These are phyloP conservation scores for Hypotaenidia philippensis DNA, from an alignment of 2,797 vertebrate species.

Conservation along the genomic window DNA sequence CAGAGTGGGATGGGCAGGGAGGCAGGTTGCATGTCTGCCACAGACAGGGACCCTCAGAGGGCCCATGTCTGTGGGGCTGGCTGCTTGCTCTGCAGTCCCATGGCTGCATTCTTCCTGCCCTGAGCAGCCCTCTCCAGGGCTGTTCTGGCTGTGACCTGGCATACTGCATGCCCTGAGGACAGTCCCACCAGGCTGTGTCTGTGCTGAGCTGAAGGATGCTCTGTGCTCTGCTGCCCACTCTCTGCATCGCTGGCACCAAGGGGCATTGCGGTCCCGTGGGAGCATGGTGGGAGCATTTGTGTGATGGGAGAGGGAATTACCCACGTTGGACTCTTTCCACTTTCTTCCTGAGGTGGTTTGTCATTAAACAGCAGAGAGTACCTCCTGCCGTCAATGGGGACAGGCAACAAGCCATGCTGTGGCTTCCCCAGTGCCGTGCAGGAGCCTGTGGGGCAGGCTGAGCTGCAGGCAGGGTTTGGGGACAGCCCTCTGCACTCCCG, in stretches of 20 bases:
- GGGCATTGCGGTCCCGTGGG: background rate
- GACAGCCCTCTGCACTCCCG: background rate
- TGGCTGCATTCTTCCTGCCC: accelerated
- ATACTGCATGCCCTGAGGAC: accelerated
- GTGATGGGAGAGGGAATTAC: background rate
- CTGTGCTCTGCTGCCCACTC: background rate
- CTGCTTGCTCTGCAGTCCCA: background rate
- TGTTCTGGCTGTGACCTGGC: background rate
- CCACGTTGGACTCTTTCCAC: background rate
- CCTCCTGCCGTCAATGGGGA: background rate
- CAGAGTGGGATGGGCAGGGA: background rate
- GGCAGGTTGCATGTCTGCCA: background rate
- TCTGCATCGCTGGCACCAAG: background rate
- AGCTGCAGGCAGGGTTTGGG: background rate
- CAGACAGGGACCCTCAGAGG: accelerated
- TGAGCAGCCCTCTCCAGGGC: accelerated
- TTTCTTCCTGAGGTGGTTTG: background rate
- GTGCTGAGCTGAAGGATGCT: background rate
- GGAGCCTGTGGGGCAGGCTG: background rate
- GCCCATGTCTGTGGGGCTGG: background rate
- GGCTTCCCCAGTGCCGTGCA: accelerated
- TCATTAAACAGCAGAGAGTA: background rate
- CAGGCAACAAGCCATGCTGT: background rate
- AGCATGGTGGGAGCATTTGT: accelerated
- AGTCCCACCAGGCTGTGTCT: background rate